These are phyloP conservation scores for Crematogaster levior DNA, from an alignment of 2,888 invertebrate species.

Conservation along the genomic window DNA sequence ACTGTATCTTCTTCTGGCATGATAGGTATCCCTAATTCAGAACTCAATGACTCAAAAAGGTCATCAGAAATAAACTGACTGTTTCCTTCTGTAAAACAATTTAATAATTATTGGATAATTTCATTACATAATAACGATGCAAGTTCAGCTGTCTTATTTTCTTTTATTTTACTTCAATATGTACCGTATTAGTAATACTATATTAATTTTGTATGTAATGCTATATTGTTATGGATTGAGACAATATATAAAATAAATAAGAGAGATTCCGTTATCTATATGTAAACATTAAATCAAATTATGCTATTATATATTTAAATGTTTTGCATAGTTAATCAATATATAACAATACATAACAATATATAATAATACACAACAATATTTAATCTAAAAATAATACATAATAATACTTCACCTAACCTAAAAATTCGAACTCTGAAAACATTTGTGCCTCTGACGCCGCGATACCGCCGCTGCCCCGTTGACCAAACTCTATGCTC, in stretches of 20 bases:
- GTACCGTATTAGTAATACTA: too few relatives aligned
- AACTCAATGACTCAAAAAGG: constrained; percentile 80
- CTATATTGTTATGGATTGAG: neutral
- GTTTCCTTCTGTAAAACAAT: neutral
- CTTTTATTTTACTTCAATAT: neutral
- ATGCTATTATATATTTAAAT: neutral
- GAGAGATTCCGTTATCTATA: neutral
- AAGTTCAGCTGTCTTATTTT: neutral
- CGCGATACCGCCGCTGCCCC: constrained; percentile 61
- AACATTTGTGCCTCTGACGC: constrained; percentile 77
- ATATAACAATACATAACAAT: constrained; percentile 14
- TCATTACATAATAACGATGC: neutral
- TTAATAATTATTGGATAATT: neutral
- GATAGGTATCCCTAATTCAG: constrained; percentile 79
- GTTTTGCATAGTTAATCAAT: neutral
- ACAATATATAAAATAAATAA: neutral
- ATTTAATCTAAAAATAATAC: constrained; percentile 72
- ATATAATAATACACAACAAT: neutral
- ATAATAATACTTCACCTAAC: constrained; percentile 74
- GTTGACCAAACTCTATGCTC: constrained; percentile 61
- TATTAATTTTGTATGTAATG: neutral
- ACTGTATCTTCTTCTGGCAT: constrained; percentile 70
- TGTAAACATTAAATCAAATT: neutral
- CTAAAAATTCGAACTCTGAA: constrained; percentile 78
- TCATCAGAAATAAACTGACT: constrained; percentile 69